Evolutionary conservation across 2,888 invertebrate genomes (phyloP).

Genomic region (Napeogenes sylphis): DNA sequence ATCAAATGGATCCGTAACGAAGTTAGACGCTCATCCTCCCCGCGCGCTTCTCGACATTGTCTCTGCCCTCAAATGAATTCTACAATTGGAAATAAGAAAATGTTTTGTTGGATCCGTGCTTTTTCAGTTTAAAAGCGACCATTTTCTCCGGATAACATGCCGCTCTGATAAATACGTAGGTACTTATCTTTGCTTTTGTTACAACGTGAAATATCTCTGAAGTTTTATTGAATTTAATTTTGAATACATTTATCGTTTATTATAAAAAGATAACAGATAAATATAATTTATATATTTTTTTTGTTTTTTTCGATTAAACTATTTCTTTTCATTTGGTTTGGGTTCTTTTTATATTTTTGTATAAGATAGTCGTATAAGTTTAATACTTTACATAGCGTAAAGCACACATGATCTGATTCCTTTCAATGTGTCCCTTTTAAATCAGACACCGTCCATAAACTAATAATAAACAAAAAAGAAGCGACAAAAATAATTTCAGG

Average conservation of each 20-base stretch:
- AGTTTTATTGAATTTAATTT: slow-evolving; percentile 48
- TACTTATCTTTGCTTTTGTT: slow-evolving; percentile 23
- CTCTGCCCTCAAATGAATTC: slow-evolving; percentile 79
- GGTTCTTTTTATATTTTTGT: too few relatives aligned
- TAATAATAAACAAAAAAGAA: slow-evolving; percentile 8
- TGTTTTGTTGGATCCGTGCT: slow-evolving; percentile 77
- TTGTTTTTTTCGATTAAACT: too few relatives aligned
- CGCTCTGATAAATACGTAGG: slow-evolving; percentile 45
- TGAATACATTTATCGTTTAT: slow-evolving; percentile 33
- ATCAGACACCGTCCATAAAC: not conserved
- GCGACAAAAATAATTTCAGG: slow-evolving; percentile 8
- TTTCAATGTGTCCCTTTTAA: too few relatives aligned
- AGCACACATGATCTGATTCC: too few relatives aligned
- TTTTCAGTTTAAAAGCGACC: slow-evolving; percentile 74
- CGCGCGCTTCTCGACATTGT: slow-evolving; percentile 76
- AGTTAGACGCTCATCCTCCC: slow-evolving; percentile 81
- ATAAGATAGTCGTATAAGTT: too few relatives aligned
- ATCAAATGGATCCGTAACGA: slow-evolving; percentile 89
- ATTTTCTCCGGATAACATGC: slow-evolving; percentile 64
- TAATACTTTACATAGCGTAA: too few relatives aligned
- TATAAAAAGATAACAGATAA: not conserved
- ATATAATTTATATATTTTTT: too few relatives aligned
- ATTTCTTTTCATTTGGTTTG: too few relatives aligned
- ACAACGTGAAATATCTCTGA: slow-evolving; percentile 47
- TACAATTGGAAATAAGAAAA: slow-evolving; percentile 79